Evolutionary conservation across 1,140 invertebrate genomes (phyloP), one percentile per base, ranked within the genome.

Genomic region (Drosophila kurseongensis): DNA sequence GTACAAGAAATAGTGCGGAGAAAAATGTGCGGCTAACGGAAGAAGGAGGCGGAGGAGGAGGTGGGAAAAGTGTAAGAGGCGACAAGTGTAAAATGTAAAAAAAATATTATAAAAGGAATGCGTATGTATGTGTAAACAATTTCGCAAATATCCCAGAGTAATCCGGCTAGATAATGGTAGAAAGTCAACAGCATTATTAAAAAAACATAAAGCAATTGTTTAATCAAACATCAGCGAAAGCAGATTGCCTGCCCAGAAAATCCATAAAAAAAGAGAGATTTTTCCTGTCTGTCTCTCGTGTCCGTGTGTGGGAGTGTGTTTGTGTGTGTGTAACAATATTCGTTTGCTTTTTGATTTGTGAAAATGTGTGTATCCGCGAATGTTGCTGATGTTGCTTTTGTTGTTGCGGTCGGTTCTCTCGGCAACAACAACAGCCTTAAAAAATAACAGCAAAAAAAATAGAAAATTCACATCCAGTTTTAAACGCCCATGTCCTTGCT

Each of bases 281-380:
- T 81, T 81, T 60, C 62, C 62, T 78, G 61, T 59, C 60, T 81
- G 56, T 76, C 45, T 78, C 42, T 74, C 50, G 60, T 69, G 44
- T 50, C 47, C 41, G 44, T 58, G 56, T 57, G 42, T 38, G 79
- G 78, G 51, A 44, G 50, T 77, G 51, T 41, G 18, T 35, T 67
- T 42, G 55, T 59, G 75, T 55, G 62, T 88, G 65, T 76, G 66
- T 75, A 55, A 44, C 44, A 75, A 82, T 62, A 75, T 79, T 88
- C 79, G 75, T 88, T 88, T 88, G 78, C 79, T 88, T 89, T 83
- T 88, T 88, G 84, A 88, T 88, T 88, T 88, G 80, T 88, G 84
- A 89, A 88, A 89, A 89, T 89, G 84, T 88, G 84, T 88, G 84
- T 88, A 89, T 88, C 77, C 77, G 77, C 80, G 67, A 88, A 89